These are phyloP conservation scores for Anthonomus grandis DNA, from an alignment of 1,140 invertebrate genomes.

Conservation along the genomic window DNA sequence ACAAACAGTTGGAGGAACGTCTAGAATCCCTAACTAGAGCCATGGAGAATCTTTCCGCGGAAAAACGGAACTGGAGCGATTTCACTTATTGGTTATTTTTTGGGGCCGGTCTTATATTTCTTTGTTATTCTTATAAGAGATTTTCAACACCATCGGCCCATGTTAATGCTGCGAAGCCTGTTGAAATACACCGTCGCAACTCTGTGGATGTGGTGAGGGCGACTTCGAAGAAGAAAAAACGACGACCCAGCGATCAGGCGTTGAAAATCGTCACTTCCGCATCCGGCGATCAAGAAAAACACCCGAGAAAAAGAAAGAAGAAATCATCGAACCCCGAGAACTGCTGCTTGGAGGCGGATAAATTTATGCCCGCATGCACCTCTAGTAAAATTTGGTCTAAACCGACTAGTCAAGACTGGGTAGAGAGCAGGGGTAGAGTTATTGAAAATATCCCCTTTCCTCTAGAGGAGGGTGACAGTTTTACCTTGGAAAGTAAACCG, in stretches of 20 bases:
- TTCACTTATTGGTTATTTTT: slow-evolving; percentile 54
- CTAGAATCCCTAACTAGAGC: slow-evolving; percentile 56
- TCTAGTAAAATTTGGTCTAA: slow-evolving; percentile 26
- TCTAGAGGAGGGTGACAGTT: slow-evolving; percentile 44
- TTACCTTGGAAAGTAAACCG: slow-evolving; percentile 32
- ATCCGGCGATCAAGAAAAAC: slow-evolving; percentile 30
- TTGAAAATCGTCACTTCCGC: slow-evolving; percentile 54
- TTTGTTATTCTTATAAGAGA: slow-evolving; percentile 26
- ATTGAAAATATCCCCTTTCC: slow-evolving; percentile 44
- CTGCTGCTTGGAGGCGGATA: slow-evolving; percentile 36
- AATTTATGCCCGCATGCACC: slow-evolving; percentile 15
- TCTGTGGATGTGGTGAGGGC: slow-evolving; percentile 58
- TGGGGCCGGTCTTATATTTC: slow-evolving; percentile 15
- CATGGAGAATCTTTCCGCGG: slow-evolving; percentile 59
- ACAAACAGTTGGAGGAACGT: slow-evolving; percentile 63
- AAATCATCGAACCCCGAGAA: slow-evolving; percentile 33
- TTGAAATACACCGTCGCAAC: slow-evolving; percentile 52
- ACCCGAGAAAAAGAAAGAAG: slow-evolving; percentile 52
- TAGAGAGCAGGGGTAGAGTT: slow-evolving; percentile 24
- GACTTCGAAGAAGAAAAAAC: slow-evolving; percentile 51
- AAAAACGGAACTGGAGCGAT: slow-evolving; percentile 62
- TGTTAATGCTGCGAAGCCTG: slow-evolving; percentile 43
- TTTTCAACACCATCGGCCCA: slow-evolving; percentile 3
- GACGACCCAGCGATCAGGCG: slow-evolving; percentile 75
- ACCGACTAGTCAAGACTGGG: slow-evolving; percentile 27